These are phyloP conservation scores for Drosophila testacea DNA, from an alignment of 2,888 invertebrate species.

Conservation along the genomic window DNA sequence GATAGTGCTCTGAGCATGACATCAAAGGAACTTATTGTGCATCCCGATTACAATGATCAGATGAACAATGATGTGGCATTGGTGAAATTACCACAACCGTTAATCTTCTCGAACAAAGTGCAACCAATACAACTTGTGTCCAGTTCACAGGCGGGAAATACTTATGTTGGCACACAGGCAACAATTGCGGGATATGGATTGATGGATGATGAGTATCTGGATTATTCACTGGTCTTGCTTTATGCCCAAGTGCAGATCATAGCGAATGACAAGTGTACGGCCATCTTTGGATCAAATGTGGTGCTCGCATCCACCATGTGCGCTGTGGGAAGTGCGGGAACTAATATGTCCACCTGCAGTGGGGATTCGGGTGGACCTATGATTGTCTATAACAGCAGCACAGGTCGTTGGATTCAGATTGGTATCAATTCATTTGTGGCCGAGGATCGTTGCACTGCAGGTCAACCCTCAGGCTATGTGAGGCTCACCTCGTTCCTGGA, in stretches of 20 bases:
- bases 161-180: conserved; percentile 68
- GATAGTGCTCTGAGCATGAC: conserved; percentile 69
- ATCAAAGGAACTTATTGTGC: conserved; percentile 65
- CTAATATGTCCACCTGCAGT: conserved; percentile 81
- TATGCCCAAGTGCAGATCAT: conserved; percentile 80
- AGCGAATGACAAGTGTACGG: conserved; percentile 68
- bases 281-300: conserved; percentile 58
- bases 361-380: conserved; percentile 84
- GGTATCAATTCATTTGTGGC: conserved; percentile 84
- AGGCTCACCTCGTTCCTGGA: conserved; percentile 77
- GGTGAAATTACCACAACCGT: conserved; percentile 69
- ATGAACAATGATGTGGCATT: conserved; percentile 82
- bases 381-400: conserved; percentile 47
- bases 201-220: conserved; percentile 80
- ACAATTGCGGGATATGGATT: conserved; percentile 81
- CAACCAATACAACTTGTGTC: conserved; percentile 76
- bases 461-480: conserved; percentile 81
- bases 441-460: conserved; percentile 77
- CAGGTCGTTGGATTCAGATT: conserved; percentile 72
- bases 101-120: conserved; percentile 66
- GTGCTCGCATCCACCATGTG: conserved; percentile 78
- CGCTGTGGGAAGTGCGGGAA: conserved; percentile 67
- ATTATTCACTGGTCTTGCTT: conserved; percentile 70
- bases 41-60: conserved; percentile 78
- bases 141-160: conserved; percentile 42